These are phyloP conservation scores for Pica pica DNA, from an alignment of 2,113 vertebrate genomes.

Conservation along the genomic window DNA sequence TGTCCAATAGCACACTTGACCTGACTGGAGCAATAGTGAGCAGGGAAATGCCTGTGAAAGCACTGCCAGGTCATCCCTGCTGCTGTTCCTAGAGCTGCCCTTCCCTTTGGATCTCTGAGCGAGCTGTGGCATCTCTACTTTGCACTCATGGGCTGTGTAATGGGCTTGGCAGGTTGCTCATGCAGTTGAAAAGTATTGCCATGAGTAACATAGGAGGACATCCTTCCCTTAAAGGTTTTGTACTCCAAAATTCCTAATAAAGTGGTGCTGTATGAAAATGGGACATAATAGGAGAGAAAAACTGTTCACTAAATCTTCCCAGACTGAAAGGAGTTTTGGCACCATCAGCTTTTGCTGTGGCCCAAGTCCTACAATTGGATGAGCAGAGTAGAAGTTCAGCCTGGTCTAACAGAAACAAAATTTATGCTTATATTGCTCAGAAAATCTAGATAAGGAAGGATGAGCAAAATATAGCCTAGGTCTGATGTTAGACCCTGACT, in stretches of 20 bases:
- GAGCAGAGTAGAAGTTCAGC: neutral
- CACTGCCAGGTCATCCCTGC: neutral
- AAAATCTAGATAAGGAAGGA: neutral
- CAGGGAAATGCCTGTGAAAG: neutral
- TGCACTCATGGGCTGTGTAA: neutral
- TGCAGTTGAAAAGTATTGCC: neutral
- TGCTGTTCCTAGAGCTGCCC: neutral
- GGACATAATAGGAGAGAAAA: neutral
- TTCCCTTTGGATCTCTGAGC: neutral
- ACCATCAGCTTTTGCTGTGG: neutral
- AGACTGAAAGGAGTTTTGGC: neutral
- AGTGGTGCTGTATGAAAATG: neutral
- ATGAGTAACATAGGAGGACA: neutral
- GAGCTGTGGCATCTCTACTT: rapidly evolving
- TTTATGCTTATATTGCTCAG: neutral
- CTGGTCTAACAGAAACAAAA: neutral
- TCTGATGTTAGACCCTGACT: neutral
- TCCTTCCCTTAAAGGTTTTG: neutral
- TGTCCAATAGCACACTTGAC: neutral
- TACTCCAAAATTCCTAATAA: neutral
- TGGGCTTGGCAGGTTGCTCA: neutral
- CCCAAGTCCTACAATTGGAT: neutral
- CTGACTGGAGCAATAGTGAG: neutral
- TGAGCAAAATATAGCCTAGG: neutral
- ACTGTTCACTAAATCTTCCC: neutral